Evolutionary conservation across 2,888 invertebrate species (phyloP).

Genomic region (Lasioglossum figueresi): DNA sequence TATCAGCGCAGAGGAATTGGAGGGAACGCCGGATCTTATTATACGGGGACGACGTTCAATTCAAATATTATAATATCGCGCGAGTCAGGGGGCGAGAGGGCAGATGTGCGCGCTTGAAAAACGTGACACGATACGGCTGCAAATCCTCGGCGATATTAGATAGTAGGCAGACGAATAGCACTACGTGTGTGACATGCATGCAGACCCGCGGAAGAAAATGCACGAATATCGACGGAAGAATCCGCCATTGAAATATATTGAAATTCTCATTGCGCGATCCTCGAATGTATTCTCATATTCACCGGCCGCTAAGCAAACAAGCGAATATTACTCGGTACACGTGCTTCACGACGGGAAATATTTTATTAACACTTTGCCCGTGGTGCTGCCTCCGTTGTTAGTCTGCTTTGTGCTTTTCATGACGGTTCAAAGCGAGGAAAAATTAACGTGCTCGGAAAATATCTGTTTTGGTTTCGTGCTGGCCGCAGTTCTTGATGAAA

Average conservation of each 20-base stretch:
- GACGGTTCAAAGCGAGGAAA: not conserved
- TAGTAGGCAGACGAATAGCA: constrained; percentile 54
- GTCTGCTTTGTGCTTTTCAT: not conserved
- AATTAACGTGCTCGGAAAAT: not conserved
- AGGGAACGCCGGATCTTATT: constrained; percentile 19
- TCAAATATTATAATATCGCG: constrained; percentile 75
- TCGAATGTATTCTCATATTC: constrained; percentile 1
- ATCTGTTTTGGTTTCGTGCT: not conserved
- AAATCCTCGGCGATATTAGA: constrained; percentile 75
- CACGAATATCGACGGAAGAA: constrained; percentile 17
- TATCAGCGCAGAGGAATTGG: constrained; percentile 31
- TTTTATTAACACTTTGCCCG: not conserved
- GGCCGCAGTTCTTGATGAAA: not conserved
- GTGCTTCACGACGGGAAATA: not conserved
- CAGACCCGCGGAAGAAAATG: constrained; percentile 10
- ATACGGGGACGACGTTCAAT: constrained; percentile 59
- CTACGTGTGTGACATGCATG: constrained; percentile 36
- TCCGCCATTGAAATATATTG: constrained; percentile 46
- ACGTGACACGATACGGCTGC: constrained; percentile 73
- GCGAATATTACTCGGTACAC: not conserved
- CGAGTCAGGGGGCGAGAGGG: constrained; percentile 41
- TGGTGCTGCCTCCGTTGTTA: not conserved
- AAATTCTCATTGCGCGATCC: constrained; percentile 22
- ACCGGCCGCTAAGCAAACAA: not conserved
- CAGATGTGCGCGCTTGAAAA: constrained; percentile 68